Conservation (phyloP, 2,888 invertebrate genomes). For the Standfussiana lucernea region DNA sequence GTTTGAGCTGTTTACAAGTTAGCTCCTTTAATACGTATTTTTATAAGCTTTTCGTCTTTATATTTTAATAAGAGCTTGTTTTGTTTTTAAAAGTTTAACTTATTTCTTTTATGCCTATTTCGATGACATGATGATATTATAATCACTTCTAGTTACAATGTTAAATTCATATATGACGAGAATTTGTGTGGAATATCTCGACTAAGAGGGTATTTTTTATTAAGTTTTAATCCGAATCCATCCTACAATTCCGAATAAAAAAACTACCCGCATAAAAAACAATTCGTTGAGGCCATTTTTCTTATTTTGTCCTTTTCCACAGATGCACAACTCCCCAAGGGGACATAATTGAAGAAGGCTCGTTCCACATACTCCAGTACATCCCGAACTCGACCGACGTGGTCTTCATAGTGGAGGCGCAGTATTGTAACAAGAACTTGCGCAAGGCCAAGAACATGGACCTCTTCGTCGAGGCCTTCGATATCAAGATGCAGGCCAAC, state of each 20-base stretch:
- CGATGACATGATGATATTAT: no score
- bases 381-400: conserved; percentile 94
- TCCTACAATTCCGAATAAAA: neutral
- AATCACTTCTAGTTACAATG: no score
- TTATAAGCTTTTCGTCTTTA: no score
- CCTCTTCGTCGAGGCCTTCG: conserved; percentile 92
- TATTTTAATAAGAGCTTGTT: no score
- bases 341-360: conserved; percentile 93
- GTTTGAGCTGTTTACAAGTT: no score
- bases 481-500: conserved; percentile 92
- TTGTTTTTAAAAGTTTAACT: no score
- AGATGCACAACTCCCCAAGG: conserved; percentile 94
- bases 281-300: neutral
- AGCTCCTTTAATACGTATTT: no score
- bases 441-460: conserved; percentile 93
- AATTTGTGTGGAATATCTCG: no score
- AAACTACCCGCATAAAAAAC: neutral
- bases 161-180: no score
- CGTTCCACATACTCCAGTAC: conserved; percentile 92
- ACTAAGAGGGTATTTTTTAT: no score
- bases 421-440: conserved; percentile 94
- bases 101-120: no score
- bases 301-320: neutral
- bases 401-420: conserved; percentile 97
- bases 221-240: no score